phyloP scores from a whole-genome alignment of 1,140 invertebrate species.

The Physella acuta region DNA sequence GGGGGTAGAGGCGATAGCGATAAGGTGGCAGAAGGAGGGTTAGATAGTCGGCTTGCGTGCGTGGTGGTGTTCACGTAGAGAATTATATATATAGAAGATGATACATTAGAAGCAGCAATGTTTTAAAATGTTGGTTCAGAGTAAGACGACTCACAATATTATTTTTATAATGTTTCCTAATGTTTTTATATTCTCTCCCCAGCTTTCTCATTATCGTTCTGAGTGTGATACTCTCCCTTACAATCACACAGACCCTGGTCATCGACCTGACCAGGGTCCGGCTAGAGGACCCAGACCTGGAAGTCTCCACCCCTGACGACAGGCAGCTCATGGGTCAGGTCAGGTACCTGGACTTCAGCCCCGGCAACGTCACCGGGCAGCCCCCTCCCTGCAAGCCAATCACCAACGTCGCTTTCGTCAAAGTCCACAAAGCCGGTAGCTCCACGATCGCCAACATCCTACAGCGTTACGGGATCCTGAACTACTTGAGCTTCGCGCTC shows the following conservation, averaged over 20 bases:
- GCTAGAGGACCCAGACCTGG: neutral
- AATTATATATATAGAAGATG: no score
- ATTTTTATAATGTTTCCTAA: neutral
- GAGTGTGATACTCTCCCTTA: neutral
- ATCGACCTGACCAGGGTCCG: neutral
- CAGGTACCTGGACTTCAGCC: neutral
- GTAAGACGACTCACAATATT: no score
- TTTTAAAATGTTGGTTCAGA: no score
- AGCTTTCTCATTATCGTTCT: neutral
- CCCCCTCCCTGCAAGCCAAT: slow-evolving; percentile 8
- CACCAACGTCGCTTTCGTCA: slow-evolving; percentile 34
- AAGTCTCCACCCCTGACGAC: neutral
- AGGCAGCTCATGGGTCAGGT: neutral
- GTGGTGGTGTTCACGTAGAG: no score
- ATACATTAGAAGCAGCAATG: no score
- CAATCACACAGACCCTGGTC: neutral
- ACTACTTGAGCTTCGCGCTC: slow-evolving; percentile 30
- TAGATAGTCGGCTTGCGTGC: no score
- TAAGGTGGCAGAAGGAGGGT: no score
- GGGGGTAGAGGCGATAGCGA: no score
- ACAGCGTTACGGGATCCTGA: slow-evolving; percentile 28
- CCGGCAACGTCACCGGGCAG: neutral
- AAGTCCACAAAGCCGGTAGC: slow-evolving; percentile 36
- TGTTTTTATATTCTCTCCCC: neutral
- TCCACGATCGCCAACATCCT: slow-evolving; percentile 37